These are phyloP conservation scores for Neosilurus hyrtlii DNA, from an alignment of 2,797 vertebrate genomes.

Conservation along the genomic window DNA sequence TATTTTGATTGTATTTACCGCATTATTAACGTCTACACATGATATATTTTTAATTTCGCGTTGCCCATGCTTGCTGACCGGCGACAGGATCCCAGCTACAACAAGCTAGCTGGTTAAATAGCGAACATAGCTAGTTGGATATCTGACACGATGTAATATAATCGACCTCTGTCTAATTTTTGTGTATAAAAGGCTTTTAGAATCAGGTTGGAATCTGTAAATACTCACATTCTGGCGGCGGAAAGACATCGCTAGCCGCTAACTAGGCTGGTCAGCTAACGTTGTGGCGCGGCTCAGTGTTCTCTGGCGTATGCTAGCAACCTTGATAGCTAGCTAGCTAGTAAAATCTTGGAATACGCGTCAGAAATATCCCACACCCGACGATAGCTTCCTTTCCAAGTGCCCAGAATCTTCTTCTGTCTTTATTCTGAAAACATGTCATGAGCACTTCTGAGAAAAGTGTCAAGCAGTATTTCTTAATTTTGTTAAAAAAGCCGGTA, in stretches of 20 bases:
- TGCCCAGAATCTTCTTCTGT: conserved; percentile 39
- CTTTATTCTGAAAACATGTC: conserved; percentile 45
- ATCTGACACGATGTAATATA: not conserved
- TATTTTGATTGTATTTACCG: not conserved
- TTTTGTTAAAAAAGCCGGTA: conserved; percentile 52
- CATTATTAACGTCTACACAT: not conserved
- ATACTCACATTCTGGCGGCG: conserved; percentile 57
- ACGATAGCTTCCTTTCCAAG: conserved; percentile 34
- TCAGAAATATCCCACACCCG: conserved; percentile 28
- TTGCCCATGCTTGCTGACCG: conserved; percentile 6
- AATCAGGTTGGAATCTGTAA: not conserved
- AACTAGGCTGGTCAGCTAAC: conserved; percentile 38
- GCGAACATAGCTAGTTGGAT: not conserved
- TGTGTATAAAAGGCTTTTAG: not conserved
- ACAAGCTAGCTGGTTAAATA: not conserved
- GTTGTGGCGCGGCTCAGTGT: conserved; percentile 34
- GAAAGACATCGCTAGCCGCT: conserved; percentile 54
- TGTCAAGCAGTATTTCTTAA: conserved; percentile 36
- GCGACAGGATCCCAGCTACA: not conserved
- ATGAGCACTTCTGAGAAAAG: conserved; percentile 35
- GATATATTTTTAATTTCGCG: conserved; percentile 5
- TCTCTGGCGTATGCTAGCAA: conserved; percentile 39
- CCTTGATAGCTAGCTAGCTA: conserved; percentile 43
- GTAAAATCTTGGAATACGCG: conserved; percentile 34
- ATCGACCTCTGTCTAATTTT: not conserved